Conservation (phyloP, 2,888 invertebrate genomes). For the Agriopis leucophaearia region DNA sequence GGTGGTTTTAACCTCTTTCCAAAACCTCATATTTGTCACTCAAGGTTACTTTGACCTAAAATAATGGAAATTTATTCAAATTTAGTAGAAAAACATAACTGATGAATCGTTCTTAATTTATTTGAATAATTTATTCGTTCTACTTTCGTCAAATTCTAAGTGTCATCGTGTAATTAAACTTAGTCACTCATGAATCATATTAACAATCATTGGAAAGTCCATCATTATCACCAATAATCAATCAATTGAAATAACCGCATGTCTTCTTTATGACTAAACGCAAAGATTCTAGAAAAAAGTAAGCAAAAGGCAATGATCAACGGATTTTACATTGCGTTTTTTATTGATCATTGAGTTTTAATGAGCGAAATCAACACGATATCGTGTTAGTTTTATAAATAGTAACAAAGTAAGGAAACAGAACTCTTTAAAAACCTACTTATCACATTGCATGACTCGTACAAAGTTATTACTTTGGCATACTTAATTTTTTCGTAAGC, state of each 20-base stretch:
- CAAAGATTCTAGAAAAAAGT: too few species aligned
- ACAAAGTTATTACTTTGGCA: neutral
- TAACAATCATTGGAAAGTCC: neutral
- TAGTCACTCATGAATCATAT: neutral
- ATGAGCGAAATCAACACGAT: too few species aligned
- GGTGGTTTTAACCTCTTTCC: too few species aligned
- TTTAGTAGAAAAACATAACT: too few species aligned
- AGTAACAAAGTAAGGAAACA: neutral
- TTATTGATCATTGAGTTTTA: neutral
- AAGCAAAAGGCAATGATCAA: neutral
- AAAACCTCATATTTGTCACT: too few species aligned
- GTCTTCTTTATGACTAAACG: neutral
- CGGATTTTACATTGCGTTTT: neutral
- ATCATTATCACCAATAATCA: neutral
- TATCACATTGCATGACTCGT: conserved; percentile 18
- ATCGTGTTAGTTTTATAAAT: too few species aligned
- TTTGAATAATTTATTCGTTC: too few species aligned
- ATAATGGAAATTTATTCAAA: too few species aligned
- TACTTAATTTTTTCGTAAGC: neutral
- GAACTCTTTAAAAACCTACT: neutral
- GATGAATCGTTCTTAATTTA: too few species aligned
- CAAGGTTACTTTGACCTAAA: too few species aligned
- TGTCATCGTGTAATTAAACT: neutral
- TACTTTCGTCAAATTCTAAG: too few species aligned
- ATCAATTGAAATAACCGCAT: neutral